Base-by-base conservation (phyloP, 2,888 invertebrate genomes). In the Hesperia comma region DNA sequence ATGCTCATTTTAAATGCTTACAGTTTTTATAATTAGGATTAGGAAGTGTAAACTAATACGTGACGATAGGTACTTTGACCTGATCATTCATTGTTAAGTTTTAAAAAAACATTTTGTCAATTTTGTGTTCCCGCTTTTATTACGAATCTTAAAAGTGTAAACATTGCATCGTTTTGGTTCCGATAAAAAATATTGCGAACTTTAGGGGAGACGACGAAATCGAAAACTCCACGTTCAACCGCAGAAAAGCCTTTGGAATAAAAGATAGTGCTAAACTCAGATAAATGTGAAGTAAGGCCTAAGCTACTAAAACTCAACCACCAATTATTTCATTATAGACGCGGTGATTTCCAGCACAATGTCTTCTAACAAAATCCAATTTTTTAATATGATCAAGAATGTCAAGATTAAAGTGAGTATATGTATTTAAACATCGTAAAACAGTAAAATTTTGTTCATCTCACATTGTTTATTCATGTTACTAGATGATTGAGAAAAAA, bases 41-140 rank as follows among this genome's bases (percentile, higher is more conserved):
- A 17, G 5, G 8, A 17, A 51, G 21, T 51, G 12, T 10, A n/a
- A 14, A 26, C 8, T 21, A 5, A 14, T 51, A 51, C 26, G 14
- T 26, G 51, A 5, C 26, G 10, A 49, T 51, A 6, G 14, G 21
- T 51, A 26, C 14, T 51, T 51, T 26, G 21, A 26, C 21, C 26
- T 14, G 51, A 33, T 51, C n/a, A 53, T 54, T 55, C 32, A 63
- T 43, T 66, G 55, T 26, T 43, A 55, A 55, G 14, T 55, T 46
- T 26, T 49, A 78, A 86, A 86, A 88, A 85, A 82, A 81, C 77
- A 80, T 76, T 79, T 85, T 84, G 81, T 81, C 86, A 81, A 79
- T 77, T 75, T 76, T 76, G 57, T 63, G 72, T 85, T 88, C 85
- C 83, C 86, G 87, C 85, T 86, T 74, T 78, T 79, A 77, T 37